phyloP scores from a whole-genome alignment of 2,113 vertebrate genomes.

The Callithrix jacchus region DNA sequence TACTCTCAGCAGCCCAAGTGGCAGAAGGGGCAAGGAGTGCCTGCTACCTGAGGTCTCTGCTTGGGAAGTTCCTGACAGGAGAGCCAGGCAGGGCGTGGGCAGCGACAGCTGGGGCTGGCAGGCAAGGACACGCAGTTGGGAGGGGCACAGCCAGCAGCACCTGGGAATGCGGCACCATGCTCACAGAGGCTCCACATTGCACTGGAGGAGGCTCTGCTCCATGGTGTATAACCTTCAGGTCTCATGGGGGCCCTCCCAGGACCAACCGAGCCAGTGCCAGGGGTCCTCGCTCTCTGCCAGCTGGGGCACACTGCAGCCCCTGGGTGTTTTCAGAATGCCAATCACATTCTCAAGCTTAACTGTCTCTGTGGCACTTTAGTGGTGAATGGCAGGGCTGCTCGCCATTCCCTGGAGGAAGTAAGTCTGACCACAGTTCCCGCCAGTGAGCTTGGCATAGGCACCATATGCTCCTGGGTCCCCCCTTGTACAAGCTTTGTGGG shows the following conservation, averaged over 20 bases:
- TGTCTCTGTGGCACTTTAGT: too few species aligned
- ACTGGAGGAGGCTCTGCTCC: background rate
- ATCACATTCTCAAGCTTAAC: too few species aligned
- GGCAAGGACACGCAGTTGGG: background rate
- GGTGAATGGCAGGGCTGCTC: fast-evolving
- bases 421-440: background rate
- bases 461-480: fast-evolving
- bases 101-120: background rate
- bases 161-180: too few species aligned
- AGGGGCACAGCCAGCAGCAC: background rate
- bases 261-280: background rate
- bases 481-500: background rate
- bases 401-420: too few species aligned
- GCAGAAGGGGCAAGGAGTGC: background rate
- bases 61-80: background rate
- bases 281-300: background rate
- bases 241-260: background rate
- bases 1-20: background rate
- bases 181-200: background rate
- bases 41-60: too few species aligned
- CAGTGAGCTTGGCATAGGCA: fast-evolving
- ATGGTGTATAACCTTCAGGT: too few species aligned
- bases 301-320: background rate
- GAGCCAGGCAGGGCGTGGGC: background rate
- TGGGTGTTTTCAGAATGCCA: background rate